These are phyloP conservation scores for Aphelinus certus DNA, from an alignment of 1,140 invertebrate genomes.

Conservation along the genomic window DNA sequence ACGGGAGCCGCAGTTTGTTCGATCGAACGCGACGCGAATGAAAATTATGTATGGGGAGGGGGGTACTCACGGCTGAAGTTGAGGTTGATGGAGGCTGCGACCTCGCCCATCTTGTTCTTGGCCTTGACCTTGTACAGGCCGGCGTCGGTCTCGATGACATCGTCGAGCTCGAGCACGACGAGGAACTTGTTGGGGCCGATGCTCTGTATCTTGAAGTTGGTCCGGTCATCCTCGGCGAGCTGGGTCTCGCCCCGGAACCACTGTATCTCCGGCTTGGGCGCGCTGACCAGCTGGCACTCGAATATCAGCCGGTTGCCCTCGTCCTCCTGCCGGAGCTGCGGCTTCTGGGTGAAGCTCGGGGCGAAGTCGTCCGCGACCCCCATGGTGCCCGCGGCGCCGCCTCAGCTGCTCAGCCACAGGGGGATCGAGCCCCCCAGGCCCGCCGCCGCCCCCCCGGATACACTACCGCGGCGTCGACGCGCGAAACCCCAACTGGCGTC, in stretches of 20 bases:
- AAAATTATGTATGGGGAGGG: background rate
- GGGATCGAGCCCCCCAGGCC: background rate
- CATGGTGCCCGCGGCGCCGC: slow-evolving; percentile 61
- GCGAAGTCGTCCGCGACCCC: slow-evolving; percentile 92
- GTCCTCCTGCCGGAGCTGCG: slow-evolving; percentile 93
- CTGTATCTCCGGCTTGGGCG: slow-evolving; percentile 89
- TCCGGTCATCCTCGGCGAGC: slow-evolving; percentile 83
- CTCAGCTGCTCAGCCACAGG: background rate
- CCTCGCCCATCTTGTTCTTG: slow-evolving; percentile 97
- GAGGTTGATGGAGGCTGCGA: slow-evolving; percentile 96
- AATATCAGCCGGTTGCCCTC: slow-evolving; percentile 95
- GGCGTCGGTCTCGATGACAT: slow-evolving; percentile 94
- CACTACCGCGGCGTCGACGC: background rate
- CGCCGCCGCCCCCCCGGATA: background rate
- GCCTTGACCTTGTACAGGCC: slow-evolving; percentile 98
- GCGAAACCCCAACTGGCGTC: background rate
- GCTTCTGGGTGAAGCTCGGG: slow-evolving; percentile 97
- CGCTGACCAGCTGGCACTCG: slow-evolving; percentile 89
- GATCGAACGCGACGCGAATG: background rate
- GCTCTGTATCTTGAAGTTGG: slow-evolving; percentile 86
- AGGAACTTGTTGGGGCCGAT: slow-evolving; percentile 87
- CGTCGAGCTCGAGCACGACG: slow-evolving; percentile 91
- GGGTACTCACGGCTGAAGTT: slow-evolving; percentile 95
- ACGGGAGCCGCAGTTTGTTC: background rate
- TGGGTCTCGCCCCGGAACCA: slow-evolving; percentile 91